Evolutionary conservation across 2,888 invertebrate genomes (phyloP), one percentile per base, ranked within the genome.

Genomic region (Dryobotodes eremita): DNA sequence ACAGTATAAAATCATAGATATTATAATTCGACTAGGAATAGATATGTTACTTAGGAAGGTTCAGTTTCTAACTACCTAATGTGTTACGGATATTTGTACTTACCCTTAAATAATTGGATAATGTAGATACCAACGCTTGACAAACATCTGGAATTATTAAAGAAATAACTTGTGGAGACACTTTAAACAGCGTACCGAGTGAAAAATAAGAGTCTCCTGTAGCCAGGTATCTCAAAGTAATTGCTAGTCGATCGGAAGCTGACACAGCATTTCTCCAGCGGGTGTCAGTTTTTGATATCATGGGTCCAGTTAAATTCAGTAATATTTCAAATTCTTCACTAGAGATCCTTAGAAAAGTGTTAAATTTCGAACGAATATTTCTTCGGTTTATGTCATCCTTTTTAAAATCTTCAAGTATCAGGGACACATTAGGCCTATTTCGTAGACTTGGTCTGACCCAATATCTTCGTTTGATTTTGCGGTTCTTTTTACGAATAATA

Each of bases 271-370:
- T 80, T 80, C 77, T 82, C 80, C 73, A 77, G 76, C 77, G 70
- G 71, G 76, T 83, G 80, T 75, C 73, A 42, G 61, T 61, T 75
- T 62, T 73, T 73, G 61, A 73, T 72, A 75, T 75, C 42, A 61
- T 82, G 82, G 75, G 82, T 79, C 79, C 79, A 81, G 79, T 82
- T 84, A 80, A 83, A 83, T 83, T 80, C 80, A 83, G 76, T 80
- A 85, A 80, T 77, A 78, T 85, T 83, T 85, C 80, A 80, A 85
- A 83, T 69, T 80, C 83, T 83, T 80, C 84, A 84, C 78, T 84
- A 80, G 84, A 84, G 77, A 84, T 80, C 80, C 78, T 82, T 79
- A 84, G 77, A 84, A 82, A 82, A 66, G 79, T 77, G 77, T 84
- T 77, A 84, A 83, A 83, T 75, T 75, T 59, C 72, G 42, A 42